Conservation (phyloP, 2,797 vertebrate genomes). For the Sardinella longiceps region DNA sequence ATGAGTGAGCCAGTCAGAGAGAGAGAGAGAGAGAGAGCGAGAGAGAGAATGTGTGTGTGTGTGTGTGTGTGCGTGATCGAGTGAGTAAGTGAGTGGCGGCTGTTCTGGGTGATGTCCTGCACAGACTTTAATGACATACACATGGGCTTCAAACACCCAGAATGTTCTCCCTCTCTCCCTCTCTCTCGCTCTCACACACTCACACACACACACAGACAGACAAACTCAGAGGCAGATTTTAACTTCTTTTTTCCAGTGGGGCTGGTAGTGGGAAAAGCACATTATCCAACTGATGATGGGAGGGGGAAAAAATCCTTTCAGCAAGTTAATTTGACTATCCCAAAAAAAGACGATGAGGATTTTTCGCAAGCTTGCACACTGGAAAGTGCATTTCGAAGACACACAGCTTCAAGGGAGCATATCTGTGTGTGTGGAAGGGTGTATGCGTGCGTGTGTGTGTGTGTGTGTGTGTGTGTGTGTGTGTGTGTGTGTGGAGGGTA, state of each 20-base stretch:
- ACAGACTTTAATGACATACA: not conserved
- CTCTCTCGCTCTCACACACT: not conserved
- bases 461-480: constrained; percentile 1
- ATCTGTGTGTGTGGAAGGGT: not conserved
- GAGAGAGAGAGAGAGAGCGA: not conserved
- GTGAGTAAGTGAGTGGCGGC: not conserved
- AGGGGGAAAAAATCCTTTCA: not conserved
- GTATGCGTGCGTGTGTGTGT: not conserved
- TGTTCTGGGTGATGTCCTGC: not conserved
- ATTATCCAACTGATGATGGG: not conserved
- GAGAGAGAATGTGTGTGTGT: not conserved
- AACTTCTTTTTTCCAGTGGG: not conserved
- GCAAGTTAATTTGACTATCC: not conserved
- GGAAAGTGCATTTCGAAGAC: constrained; percentile 22
- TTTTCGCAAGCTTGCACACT: constrained; percentile 23
- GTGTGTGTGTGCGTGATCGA: not conserved
- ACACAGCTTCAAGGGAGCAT: not conserved
- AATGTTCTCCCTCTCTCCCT: not conserved
- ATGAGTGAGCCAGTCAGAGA: not conserved
- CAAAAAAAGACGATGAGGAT: not conserved
- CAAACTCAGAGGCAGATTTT: not conserved
- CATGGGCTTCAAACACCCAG: not conserved
- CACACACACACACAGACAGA: not conserved
- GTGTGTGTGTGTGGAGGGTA: not conserved
- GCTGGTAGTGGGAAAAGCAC: not conserved